Percentiles rank a stretch among this genome's conserved stretches.
phyloP scores from a whole-genome alignment of 2,888 invertebrate genomes.

The Tachystola acroxantha region DNA sequence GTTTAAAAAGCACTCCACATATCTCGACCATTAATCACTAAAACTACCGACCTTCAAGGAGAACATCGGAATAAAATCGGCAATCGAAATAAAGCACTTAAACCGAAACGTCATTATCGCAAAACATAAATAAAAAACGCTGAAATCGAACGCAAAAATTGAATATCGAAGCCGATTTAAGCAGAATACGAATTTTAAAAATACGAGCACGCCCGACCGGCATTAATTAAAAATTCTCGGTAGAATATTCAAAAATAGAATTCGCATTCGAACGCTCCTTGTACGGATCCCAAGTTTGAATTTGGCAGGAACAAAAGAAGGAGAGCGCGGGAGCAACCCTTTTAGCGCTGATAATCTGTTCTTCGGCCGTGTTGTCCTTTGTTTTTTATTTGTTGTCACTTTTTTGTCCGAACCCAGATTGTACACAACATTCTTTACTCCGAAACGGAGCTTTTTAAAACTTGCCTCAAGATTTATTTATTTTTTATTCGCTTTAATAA shows the following conservation, averaged over 20 bases:
- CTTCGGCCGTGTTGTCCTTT: slow-evolving; percentile 70
- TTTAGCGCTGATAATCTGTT: slow-evolving; percentile 79
- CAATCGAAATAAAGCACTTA: slow-evolving; percentile 79
- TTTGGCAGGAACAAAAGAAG: slow-evolving; percentile 76
- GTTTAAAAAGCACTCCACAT: slow-evolving; percentile 76
- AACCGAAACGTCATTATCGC: slow-evolving; percentile 78
- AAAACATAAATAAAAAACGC: slow-evolving; percentile 73
- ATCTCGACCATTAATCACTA: slow-evolving; percentile 76
- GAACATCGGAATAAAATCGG: slow-evolving; percentile 76
- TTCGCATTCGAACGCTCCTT: slow-evolving; percentile 77
- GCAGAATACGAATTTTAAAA: slow-evolving; percentile 75
- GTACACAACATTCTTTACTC: slow-evolving; percentile 78
- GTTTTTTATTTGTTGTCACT: slow-evolving; percentile 75
- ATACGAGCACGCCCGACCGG: slow-evolving; percentile 71
- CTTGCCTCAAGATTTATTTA: slow-evolving; percentile 64
- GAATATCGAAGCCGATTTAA: slow-evolving; percentile 76
- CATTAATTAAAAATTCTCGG: slow-evolving; percentile 79
- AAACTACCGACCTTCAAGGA: slow-evolving; percentile 75
- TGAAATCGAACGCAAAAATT: slow-evolving; percentile 76
- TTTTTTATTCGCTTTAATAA: slow-evolving; percentile 69
- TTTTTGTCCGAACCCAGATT: slow-evolving; percentile 75
- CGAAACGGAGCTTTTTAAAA: slow-evolving; percentile 75
- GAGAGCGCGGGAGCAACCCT: slow-evolving; percentile 77
- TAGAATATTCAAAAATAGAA: slow-evolving; percentile 79
- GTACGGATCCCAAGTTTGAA: slow-evolving; percentile 75